Conservation (phyloP, 35 echinoderm and acorn worm species). For the Amphiura filiformis region DNA sequence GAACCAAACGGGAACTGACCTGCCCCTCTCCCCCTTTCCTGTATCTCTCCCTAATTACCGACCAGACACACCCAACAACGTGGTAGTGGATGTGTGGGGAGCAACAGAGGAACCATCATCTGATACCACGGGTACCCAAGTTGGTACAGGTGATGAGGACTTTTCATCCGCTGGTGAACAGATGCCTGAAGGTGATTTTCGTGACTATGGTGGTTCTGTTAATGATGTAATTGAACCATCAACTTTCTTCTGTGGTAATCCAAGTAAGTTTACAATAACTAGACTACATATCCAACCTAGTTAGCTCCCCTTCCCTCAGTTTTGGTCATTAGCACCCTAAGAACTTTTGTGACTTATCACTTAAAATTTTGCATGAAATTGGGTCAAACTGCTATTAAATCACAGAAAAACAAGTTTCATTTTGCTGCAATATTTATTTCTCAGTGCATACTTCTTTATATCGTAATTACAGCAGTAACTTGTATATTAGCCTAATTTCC, state of each 20-base stretch:
- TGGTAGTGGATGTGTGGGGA: not conserved
- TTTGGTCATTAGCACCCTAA: no score
- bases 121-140: not conserved
- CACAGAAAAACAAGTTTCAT: no score
- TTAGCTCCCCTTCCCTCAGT: not conserved
- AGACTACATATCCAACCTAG: not conserved
- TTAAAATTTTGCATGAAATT: no score
- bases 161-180: not conserved
- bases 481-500: no score
- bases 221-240: not conserved
- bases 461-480: no score
- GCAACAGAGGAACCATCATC: not conserved
- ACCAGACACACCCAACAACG: conserved; percentile 1
- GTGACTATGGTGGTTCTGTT: not conserved
- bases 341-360: no score
- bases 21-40: conserved; percentile 64
- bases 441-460: no score
- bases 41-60: not conserved
- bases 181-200: not conserved
- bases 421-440: no score
- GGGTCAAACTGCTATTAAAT: no score
- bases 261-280: conserved; percentile 35
- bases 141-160: not conserved
- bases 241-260: not conserved
- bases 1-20: conserved; percentile 47